Percentiles rank a stretch among this genome's conserved stretches.
Evolutionary conservation across 2,113 vertebrate species (phyloP).

Genomic region (Rallus limicola): DNA sequence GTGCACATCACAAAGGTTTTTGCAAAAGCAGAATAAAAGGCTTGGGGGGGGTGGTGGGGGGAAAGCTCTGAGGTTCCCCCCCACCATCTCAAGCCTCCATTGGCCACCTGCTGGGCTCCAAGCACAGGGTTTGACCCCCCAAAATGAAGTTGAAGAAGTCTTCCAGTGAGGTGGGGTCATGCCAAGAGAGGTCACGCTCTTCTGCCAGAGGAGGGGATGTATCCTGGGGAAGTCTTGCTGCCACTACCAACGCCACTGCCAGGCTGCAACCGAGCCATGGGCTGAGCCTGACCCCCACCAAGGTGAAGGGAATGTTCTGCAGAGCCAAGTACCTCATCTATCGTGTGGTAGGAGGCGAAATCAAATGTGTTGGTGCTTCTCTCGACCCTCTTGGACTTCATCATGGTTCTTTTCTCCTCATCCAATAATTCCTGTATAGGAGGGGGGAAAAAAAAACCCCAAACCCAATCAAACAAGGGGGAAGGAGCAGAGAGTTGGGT

Average conservation of each 20-base stretch:
- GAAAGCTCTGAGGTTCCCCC: not conserved
- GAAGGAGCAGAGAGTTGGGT: not conserved
- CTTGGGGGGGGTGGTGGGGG: no score
- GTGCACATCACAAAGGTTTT: not conserved
- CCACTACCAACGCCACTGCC: rapidly evolving
- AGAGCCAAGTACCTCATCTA: slow-evolving; percentile 77
- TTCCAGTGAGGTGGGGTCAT: not conserved
- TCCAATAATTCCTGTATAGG: slow-evolving; percentile 78
- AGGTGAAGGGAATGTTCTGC: rapidly evolving
- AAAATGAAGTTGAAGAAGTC: not conserved
- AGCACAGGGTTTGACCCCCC: not conserved
- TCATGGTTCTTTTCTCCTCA: slow-evolving; percentile 81
- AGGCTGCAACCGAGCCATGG: rapidly evolving
- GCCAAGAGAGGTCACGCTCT: not conserved
- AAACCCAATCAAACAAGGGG: not conserved
- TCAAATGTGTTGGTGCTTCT: slow-evolving; percentile 78
- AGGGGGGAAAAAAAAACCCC: not conserved
- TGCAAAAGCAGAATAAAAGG: not conserved
- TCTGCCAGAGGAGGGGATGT: rapidly evolving
- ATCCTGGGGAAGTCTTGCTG: not conserved
- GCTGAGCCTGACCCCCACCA: not conserved
- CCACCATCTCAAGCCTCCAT: not conserved
- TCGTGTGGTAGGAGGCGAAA: slow-evolving; percentile 83
- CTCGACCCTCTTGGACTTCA: slow-evolving; percentile 27
- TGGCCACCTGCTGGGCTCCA: not conserved